Percentiles rank a stretch among this genome's conserved stretches.
phyloP scores from a whole-genome alignment of 2,888 invertebrate species.

The Adela reaumurella region DNA sequence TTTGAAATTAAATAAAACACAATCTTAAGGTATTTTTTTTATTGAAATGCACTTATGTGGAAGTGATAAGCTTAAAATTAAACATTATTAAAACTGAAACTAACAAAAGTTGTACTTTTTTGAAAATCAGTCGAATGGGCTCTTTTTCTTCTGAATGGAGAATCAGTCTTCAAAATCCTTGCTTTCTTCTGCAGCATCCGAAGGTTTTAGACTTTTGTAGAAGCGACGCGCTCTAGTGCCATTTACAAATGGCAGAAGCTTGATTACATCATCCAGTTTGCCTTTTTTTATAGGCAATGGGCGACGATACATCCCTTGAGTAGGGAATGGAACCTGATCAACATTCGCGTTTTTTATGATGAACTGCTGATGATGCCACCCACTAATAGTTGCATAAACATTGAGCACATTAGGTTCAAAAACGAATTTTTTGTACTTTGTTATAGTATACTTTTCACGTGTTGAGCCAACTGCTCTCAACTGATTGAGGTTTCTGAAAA shows the following conservation, averaged over 20 bases:
- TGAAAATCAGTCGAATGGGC: neutral
- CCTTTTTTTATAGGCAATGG: constrained; percentile 1
- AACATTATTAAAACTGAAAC: neutral
- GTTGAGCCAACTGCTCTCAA: neutral
- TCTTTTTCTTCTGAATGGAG: neutral
- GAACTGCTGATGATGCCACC: neutral
- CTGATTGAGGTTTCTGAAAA: constrained; percentile 1
- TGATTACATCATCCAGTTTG: constrained; percentile 1
- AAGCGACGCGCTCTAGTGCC: constrained; percentile 1
- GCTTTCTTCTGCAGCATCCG: neutral
- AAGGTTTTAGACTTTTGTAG: neutral
- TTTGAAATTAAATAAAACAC: neutral
- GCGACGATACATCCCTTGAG: constrained; percentile 1
- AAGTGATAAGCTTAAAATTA: neutral
- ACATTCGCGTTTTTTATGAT: constrained; percentile 1
- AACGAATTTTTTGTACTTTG: neutral
- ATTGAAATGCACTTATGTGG: neutral
- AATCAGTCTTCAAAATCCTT: constrained; percentile 1
- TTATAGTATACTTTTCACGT: neutral
- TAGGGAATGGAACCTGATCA: constrained; percentile 1
- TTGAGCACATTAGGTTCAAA: neutral
- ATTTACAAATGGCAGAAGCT: constrained; percentile 1
- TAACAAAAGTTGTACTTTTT: neutral
- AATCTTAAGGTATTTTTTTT: neutral
- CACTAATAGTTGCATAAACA: neutral